Evolutionary conservation across 2,888 invertebrate genomes (phyloP), one percentile per base, ranked within the genome.

Genomic region (Eustalomyia histrio): DNA sequence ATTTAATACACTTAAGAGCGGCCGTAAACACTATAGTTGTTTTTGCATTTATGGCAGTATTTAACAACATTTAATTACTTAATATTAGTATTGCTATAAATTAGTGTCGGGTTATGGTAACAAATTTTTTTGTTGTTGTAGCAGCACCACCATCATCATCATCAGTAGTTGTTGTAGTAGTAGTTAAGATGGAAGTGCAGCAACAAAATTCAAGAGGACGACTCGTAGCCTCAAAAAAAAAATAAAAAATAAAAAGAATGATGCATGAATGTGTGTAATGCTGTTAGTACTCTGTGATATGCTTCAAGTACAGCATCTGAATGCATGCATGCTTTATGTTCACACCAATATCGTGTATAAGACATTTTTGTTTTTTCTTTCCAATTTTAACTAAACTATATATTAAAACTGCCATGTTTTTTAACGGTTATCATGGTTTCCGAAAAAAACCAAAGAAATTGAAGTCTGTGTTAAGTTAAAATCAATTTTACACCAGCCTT

Each of bases 61-160:
- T 80, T 83, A 78, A 80, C 80, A 75, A 75, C 80, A 75, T 80
- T 83, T 83, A 83, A 83, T 83, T 83, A 72, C 80, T 83, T 83
- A 80, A 83, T 83, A 78, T 73, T 69, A 65, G 73, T 74, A 35
- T 60, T 60, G 73, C 73, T 60, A 69, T 73, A 83, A 80, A 78
- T 80, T 67, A 76, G 61, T 53, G 63, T 68, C 80, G 78, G 78
- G 67, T 80, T 83, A 78, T 82, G 79, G 75, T 61, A 75, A 71
- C 58, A 71, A 12, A 50, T 73, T 68, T 67, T 72, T n/a, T 18
- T 24, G 5, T 53, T 47, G n/a, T 47, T 47, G 43, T n/a, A 5
- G 43, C 43, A 47, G 43, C n/a, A 47, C 14, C 60, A 47, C 21
- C 55, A 24, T 29, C 17, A 7, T 14, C 43, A 29, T 29, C 17